Percentiles rank a stretch among this genome's conserved stretches.
Evolutionary conservation across 2,797 vertebrate genomes (phyloP).

Genomic region (Coracias cyanogaster): DNA sequence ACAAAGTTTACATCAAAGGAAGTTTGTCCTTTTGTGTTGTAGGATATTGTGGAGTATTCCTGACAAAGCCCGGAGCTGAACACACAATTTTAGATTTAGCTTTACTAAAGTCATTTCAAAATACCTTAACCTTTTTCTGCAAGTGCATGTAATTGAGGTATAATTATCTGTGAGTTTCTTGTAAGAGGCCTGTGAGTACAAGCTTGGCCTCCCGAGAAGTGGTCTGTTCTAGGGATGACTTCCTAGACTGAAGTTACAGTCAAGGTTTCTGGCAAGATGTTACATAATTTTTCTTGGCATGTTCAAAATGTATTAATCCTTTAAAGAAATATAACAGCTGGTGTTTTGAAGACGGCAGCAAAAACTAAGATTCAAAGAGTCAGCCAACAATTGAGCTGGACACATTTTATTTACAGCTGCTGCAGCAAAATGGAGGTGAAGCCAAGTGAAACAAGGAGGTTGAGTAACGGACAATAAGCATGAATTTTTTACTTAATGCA

Average conservation of each 20-base stretch:
- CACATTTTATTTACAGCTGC: background rate
- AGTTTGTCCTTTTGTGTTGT: background rate
- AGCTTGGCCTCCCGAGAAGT: background rate
- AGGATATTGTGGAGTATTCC: background rate
- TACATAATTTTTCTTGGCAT: slow-evolving; percentile 2
- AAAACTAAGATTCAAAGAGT: background rate
- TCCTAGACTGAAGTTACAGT: background rate
- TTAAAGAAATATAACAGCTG: slow-evolving; percentile 38
- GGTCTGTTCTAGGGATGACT: background rate
- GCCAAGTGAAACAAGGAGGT: background rate
- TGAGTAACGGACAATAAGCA: background rate
- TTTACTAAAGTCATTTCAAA: background rate
- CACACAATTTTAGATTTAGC: background rate
- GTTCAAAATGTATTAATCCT: slow-evolving; percentile 5
- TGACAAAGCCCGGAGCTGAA: background rate
- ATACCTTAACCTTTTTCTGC: background rate
- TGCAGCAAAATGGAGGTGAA: background rate
- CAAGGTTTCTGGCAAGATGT: background rate
- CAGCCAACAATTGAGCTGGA: background rate
- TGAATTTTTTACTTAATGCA: background rate
- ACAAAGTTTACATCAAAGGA: background rate
- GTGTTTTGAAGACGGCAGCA: slow-evolving; percentile 17
- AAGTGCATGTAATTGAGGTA: background rate
- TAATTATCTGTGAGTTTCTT: background rate
- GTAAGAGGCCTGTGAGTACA: background rate